Evolutionary conservation across 2,888 invertebrate species (phyloP).

Genomic region (Actias luna): DNA sequence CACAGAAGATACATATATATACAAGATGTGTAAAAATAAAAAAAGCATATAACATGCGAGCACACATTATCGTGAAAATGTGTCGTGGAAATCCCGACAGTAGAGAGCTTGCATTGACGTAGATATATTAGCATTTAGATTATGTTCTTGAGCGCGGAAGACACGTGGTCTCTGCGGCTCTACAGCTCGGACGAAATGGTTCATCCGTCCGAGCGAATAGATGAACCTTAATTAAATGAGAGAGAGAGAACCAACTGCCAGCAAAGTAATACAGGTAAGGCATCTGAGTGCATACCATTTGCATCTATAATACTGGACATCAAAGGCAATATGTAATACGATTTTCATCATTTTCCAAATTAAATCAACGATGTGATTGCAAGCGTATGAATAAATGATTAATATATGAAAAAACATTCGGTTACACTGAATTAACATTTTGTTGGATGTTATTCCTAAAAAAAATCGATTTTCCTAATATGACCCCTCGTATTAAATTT

Average conservation of each 20-base stretch:
- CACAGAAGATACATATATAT: background rate
- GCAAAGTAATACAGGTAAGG: conserved; percentile 1
- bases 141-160: conserved; percentile 50
- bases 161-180: conserved; percentile 48
- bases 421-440: too few relatives aligned
- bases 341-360: too few relatives aligned
- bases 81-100: conserved; percentile 28
- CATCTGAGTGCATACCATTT: background rate
- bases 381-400: too few relatives aligned
- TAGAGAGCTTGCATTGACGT: conserved; percentile 42
- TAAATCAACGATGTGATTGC: too few relatives aligned
- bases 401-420: too few relatives aligned
- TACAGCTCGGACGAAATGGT: conserved; percentile 38
- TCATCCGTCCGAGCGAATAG: conserved; percentile 30
- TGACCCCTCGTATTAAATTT: too few relatives aligned
- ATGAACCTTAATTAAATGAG: conserved; percentile 37
- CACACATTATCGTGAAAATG: conserved; percentile 18
- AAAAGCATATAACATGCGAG: background rate
- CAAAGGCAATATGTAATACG: too few relatives aligned
- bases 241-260: conserved; percentile 27
- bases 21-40: background rate
- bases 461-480: too few relatives aligned
- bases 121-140: conserved; percentile 75
- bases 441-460: too few relatives aligned
- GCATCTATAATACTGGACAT: background rate